These are phyloP conservation scores for Sebastes dallii DNA, from an alignment of 2,797 vertebrate genomes.

Conservation along the genomic window DNA sequence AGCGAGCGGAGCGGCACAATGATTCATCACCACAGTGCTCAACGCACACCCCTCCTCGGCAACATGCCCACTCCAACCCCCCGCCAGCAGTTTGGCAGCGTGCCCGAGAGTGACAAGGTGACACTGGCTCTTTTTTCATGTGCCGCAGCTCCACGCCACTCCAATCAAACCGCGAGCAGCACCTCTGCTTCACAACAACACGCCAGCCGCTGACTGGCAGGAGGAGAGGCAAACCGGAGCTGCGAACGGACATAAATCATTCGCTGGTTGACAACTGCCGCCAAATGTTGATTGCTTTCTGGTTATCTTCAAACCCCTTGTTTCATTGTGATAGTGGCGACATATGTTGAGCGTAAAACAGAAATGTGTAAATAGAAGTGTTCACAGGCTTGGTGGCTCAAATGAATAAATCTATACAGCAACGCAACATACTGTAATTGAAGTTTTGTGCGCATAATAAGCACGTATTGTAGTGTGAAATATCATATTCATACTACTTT, in stretches of 20 bases:
- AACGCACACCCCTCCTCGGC: conserved; percentile 62
- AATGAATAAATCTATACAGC: conserved; percentile 11
- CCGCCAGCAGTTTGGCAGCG: conserved; percentile 75
- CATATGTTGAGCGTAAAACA: conserved; percentile 56
- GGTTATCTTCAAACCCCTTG: conserved; percentile 71
- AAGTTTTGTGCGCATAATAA: background rate
- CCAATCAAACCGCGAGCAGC: conserved; percentile 69
- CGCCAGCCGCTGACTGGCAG: conserved; percentile 62
- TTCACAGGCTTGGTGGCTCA: conserved; percentile 1
- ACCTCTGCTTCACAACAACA: conserved; percentile 67
- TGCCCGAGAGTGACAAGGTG: conserved; percentile 86
- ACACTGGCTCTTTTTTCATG: conserved; percentile 78
- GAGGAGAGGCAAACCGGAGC: conserved; percentile 56
- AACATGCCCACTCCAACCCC: conserved; percentile 64
- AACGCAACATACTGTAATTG: background rate
- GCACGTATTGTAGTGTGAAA: background rate
- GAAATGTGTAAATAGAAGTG: conserved; percentile 41
- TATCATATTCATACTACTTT: background rate
- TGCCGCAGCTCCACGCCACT: conserved; percentile 66
- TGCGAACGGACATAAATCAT: conserved; percentile 75
- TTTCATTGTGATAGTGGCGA: conserved; percentile 59
- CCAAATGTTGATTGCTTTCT: conserved; percentile 75
- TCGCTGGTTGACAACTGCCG: conserved; percentile 63
- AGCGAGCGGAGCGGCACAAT: conserved; percentile 56
- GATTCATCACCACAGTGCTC: conserved; percentile 75